Percentiles rank a stretch among this genome's conserved stretches.
These are phyloP conservation scores for Gyps fulvus DNA, from an alignment of 2,113 vertebrate genomes.

Conservation along the genomic window DNA sequence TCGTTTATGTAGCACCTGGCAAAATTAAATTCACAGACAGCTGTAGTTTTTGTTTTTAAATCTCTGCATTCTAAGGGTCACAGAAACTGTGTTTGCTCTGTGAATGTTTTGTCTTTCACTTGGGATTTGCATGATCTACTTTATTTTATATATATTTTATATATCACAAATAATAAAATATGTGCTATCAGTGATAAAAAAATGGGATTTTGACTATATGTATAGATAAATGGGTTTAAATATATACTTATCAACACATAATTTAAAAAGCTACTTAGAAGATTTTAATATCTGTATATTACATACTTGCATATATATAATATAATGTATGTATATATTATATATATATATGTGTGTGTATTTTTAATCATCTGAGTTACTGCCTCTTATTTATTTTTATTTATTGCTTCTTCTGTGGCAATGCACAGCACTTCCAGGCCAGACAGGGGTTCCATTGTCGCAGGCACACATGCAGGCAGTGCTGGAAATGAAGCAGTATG, in stretches of 20 bases:
- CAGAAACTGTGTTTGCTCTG: not conserved
- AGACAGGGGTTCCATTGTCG: not conserved
- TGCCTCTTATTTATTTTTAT: not conserved
- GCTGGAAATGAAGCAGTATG: not conserved
- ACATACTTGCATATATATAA: not conserved
- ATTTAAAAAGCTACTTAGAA: not conserved
- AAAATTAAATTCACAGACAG: not conserved
- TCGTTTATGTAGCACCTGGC: not conserved
- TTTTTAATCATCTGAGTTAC: not conserved
- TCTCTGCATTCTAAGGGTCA: not conserved
- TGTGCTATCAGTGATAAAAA: not conserved
- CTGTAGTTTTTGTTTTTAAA: not conserved
- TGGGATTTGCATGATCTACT: not conserved
- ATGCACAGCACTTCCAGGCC: not conserved
- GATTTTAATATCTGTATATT: not conserved
- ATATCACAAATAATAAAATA: not conserved
- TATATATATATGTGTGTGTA: no score
- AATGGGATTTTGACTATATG: not conserved
- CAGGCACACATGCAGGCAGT: not conserved
- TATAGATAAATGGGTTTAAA: not conserved
- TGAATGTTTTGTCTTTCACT: not conserved
- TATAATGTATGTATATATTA: accelerated
- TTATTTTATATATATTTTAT: not conserved
- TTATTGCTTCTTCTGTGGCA: not conserved
- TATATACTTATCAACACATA: not conserved